A percentile compares a stretch with the other conserved stretches of the same genome.
phyloP scores from a whole-genome alignment of 2,113 vertebrate genomes.

The Atlantisia rogersi region DNA sequence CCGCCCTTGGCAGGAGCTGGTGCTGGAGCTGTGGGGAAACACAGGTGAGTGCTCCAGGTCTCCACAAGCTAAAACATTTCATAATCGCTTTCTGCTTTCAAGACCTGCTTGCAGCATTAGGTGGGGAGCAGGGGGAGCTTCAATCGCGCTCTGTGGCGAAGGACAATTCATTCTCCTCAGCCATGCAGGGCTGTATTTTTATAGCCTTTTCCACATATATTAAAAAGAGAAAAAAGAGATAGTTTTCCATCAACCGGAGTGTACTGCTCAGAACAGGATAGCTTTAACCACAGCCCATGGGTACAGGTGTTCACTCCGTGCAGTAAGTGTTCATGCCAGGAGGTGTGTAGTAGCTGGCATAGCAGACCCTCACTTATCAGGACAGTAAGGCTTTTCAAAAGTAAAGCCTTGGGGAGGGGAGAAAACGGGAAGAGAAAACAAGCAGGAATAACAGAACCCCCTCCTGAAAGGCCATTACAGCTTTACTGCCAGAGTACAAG shows the following conservation, averaged over 20 bases:
- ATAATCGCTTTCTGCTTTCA: not conserved
- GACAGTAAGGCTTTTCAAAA: not conserved
- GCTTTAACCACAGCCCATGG: not conserved
- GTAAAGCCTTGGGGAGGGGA: not conserved
- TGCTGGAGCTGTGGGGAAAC: not conserved
- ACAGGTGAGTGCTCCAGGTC: not conserved
- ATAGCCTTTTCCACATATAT: not conserved
- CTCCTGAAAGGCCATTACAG: not conserved
- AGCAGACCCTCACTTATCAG: too few relatives aligned
- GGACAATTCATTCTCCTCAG: not conserved
- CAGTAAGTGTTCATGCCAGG: not conserved
- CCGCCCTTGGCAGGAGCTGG: too few relatives aligned
- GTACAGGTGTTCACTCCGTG: not conserved
- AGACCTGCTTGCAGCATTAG: not conserved
- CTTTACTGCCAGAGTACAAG: constrained; percentile 47
- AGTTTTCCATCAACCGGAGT: not conserved
- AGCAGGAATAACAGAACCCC: not conserved
- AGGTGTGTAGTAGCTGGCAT: accelerated
- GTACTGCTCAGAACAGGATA: too few relatives aligned
- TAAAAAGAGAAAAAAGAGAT: not conserved
- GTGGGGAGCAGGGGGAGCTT: not conserved
- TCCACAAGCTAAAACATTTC: not conserved
- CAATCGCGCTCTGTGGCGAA: not conserved
- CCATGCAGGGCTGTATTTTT: not conserved
- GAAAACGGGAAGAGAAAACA: not conserved